These are phyloP conservation scores for Pseudomyrmex sp. DNA, from an alignment of 1,140 invertebrate species.

Conservation along the genomic window DNA sequence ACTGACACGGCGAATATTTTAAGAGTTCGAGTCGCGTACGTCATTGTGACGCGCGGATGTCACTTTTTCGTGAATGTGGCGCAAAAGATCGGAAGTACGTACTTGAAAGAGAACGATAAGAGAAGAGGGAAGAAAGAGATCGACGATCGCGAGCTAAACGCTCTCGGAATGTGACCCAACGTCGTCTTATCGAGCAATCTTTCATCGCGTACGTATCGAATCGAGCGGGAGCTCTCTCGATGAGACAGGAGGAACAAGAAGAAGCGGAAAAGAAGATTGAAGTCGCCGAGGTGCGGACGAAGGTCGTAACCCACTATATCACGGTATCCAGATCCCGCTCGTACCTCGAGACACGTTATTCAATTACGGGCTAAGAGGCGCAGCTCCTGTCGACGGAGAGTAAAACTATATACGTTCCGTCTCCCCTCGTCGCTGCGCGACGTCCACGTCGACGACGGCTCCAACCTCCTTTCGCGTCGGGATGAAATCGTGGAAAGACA, in stretches of 20 bases:
- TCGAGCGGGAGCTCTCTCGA: slow-evolving; percentile 24
- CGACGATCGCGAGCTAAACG: slow-evolving; percentile 38
- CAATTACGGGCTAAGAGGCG: slow-evolving; percentile 80
- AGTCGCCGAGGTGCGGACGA: slow-evolving; percentile 57
- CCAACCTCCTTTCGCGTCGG: slow-evolving; percentile 58
- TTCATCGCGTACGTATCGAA: slow-evolving; percentile 60
- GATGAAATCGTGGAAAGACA: slow-evolving; percentile 77
- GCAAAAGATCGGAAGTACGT: slow-evolving; percentile 14
- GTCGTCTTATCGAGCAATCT: slow-evolving; percentile 58
- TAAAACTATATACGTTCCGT: slow-evolving; percentile 53
- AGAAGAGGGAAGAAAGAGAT: not conserved
- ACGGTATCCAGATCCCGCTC: slow-evolving; percentile 72
- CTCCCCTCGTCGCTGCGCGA: slow-evolving; percentile 66
- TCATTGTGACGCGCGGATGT: slow-evolving; percentile 32
- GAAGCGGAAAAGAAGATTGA: slow-evolving; percentile 63
- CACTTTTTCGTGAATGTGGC: not conserved
- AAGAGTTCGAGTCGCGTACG: slow-evolving; percentile 34
- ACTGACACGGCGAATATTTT: slow-evolving; percentile 50
- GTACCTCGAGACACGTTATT: slow-evolving; percentile 79
- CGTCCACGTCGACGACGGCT: slow-evolving; percentile 51
- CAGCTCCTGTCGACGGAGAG: slow-evolving; percentile 72
- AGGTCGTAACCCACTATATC: slow-evolving; percentile 70
- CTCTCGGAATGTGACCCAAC: slow-evolving; percentile 35
- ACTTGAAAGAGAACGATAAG: not conserved
- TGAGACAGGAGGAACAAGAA: slow-evolving; percentile 17